Evolutionary conservation across 1,140 invertebrate genomes (phyloP).

Genomic region (Caenorhabditis remanei): DNA sequence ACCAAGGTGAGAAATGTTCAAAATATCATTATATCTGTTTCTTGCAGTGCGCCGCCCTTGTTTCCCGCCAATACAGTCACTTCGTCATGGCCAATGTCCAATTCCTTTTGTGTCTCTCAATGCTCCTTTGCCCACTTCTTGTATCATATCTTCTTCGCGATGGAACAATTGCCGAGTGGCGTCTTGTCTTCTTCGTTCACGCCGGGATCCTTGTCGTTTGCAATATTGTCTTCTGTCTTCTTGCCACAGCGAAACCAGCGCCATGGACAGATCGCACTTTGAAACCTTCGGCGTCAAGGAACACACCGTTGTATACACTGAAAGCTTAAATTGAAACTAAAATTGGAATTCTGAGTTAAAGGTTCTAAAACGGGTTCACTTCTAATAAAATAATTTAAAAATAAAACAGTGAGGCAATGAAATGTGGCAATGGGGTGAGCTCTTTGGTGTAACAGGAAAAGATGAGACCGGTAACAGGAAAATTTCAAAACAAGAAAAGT

Average conservation of each 20-base stretch:
- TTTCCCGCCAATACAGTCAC: slow-evolving; percentile 76
- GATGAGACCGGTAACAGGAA: too few species aligned
- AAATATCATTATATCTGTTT: too few species aligned
- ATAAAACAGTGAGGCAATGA: too few species aligned
- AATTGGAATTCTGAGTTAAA: too few species aligned
- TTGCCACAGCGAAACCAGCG: slow-evolving; percentile 70
- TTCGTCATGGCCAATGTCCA: slow-evolving; percentile 77
- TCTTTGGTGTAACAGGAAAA: too few species aligned
- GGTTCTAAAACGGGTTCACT: too few species aligned
- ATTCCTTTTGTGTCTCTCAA: slow-evolving; percentile 76
- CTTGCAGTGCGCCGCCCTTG: slow-evolving; percentile 66
- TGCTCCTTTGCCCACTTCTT: slow-evolving; percentile 72
- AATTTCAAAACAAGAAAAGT: too few species aligned
- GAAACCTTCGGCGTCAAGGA: not conserved
- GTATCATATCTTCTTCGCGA: slow-evolving; percentile 63
- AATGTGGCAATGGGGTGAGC: too few species aligned
- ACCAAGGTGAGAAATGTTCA: slow-evolving; percentile 47
- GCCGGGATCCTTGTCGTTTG: slow-evolving; percentile 70
- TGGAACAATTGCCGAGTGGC: slow-evolving; percentile 66
- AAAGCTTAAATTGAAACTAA: not conserved
- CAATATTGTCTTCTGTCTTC: slow-evolving; percentile 74
- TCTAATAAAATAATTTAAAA: too few species aligned
- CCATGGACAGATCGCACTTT: slow-evolving; percentile 69
- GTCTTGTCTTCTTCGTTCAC: slow-evolving; percentile 73
- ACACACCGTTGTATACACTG: slow-evolving; percentile 15